Evolutionary conservation across 2,888 invertebrate species (phyloP), one percentile per base, ranked within the genome.

Genomic region (Zhuqinia jingwanae): DNA sequence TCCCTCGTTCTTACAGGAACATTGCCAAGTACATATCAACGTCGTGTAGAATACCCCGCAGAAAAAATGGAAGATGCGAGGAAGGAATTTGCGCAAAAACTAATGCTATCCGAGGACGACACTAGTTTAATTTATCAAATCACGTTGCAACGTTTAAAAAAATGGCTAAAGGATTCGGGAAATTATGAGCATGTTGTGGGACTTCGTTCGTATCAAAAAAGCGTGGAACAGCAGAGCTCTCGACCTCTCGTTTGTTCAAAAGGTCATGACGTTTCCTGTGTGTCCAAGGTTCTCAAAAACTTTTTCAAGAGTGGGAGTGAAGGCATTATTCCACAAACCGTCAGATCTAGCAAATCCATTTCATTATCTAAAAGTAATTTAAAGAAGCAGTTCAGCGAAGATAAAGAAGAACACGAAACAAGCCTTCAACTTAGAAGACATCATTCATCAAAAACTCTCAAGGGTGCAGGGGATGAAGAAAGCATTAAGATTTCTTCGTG

Each of bases 91-190:
- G 25, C 17, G 20, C 6, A 10, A 0, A 30, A 30, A 3, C 22
- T 42, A 11, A 20, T 30, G 70, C n/a, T 20, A 0, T 78, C 84
- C 3, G 70, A 84, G 13, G 77, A 77, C 20, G 84, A 84, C 27
- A 25, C 70, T 20, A 84, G 42, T 27, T 20, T 70, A 27, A 63
- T 84, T 30, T 78, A 70, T 47, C 84, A 84, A 84, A 75, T 77
- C 13, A 78, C 84, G 0, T 17, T 84, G 25, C 68, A 47, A 0
- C 36, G 84, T 3, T 87, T 87, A 36, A 79, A 84, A n/a, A 75
- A 81, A n/a, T 88, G 88, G 88, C 45, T 88, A n/a, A 68, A 82
- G 22, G 77, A 88, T 25, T 15, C 80, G 0, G 85, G 85, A 13
- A n/a, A 81, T 20, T 63, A 36, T 22, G 80, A 85, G 1, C 76